phyloP scores from a whole-genome alignment of 92 coral and sea anemone species.

The Porites rus region DNA sequence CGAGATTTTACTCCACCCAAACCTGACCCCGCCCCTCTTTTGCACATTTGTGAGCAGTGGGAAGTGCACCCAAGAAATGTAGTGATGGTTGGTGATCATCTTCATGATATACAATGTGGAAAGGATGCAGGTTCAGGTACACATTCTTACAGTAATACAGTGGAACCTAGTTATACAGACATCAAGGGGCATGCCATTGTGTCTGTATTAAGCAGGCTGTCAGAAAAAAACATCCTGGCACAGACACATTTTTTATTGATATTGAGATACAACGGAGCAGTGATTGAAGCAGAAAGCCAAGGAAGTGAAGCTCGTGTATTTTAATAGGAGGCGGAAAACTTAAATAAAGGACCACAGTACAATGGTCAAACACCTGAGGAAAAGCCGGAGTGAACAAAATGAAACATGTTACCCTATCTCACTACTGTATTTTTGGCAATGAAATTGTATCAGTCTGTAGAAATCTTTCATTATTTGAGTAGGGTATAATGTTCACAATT shows the following conservation, averaged over 20 bases:
- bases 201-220: too few species aligned
- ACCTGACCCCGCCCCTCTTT: slow-evolving; percentile 91
- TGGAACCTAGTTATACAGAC: neutral
- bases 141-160: neutral
- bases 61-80: slow-evolving; percentile 75
- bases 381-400: too few species aligned
- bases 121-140: slow-evolving; percentile 88
- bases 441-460: too few species aligned
- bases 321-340: neutral
- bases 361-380: too few species aligned
- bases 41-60: slow-evolving; percentile 91
- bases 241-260: too few species aligned
- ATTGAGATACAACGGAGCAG: neutral
- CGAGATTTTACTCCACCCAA: slow-evolving; percentile 90
- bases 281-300: neutral
- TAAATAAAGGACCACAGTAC: neutral
- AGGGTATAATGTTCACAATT: too few species aligned
- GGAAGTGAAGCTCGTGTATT: neutral
- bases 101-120: slow-evolving; percentile 85
- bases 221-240: too few species aligned
- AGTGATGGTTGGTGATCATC: slow-evolving; percentile 92
- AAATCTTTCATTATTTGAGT: too few species aligned
- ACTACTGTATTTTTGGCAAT: too few species aligned
- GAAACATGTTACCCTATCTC: too few species aligned
- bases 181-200: neutral